These are phyloP conservation scores for Hylaea fasciaria DNA, from an alignment of 2,888 invertebrate genomes.

Conservation along the genomic window DNA sequence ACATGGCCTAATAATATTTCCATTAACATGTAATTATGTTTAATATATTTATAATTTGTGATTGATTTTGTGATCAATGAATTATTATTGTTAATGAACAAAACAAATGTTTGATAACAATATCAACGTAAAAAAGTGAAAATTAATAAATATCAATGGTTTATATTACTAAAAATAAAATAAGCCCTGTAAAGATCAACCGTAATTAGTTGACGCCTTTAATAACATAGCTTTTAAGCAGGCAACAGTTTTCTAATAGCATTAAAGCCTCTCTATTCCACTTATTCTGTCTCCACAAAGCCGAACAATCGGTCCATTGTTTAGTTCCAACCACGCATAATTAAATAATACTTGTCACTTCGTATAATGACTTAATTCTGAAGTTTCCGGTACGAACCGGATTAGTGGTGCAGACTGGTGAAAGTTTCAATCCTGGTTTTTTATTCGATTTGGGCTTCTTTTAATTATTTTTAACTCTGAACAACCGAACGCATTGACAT, in stretches of 20 bases:
- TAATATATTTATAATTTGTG: no score
- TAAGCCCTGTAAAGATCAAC: no score
- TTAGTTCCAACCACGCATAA: slow-evolving; percentile 62
- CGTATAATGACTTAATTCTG: slow-evolving; percentile 66
- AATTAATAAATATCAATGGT: no score
- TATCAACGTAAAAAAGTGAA: no score
- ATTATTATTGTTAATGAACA: no score
- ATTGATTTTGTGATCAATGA: no score
- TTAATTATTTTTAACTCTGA: neutral
- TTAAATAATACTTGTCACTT: slow-evolving; percentile 64
- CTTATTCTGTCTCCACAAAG: slow-evolving; percentile 43
- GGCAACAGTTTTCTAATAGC: neutral
- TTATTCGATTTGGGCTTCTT: slow-evolving; percentile 1
- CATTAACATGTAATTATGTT: no score
- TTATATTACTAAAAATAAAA: no score
- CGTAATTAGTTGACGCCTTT: no score
- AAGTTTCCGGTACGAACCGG: slow-evolving; percentile 42
- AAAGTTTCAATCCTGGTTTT: slow-evolving; percentile 12
- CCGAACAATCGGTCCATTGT: slow-evolving; percentile 68
- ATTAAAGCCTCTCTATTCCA: slow-evolving; percentile 11
- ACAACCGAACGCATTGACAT: no score
- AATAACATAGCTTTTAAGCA: neutral
- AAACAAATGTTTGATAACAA: no score
- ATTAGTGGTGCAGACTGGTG: slow-evolving; percentile 25
- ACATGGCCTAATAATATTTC: no score